phyloP scores from a whole-genome alignment of 2,888 invertebrate genomes.

The Tigriopus californicus region DNA sequence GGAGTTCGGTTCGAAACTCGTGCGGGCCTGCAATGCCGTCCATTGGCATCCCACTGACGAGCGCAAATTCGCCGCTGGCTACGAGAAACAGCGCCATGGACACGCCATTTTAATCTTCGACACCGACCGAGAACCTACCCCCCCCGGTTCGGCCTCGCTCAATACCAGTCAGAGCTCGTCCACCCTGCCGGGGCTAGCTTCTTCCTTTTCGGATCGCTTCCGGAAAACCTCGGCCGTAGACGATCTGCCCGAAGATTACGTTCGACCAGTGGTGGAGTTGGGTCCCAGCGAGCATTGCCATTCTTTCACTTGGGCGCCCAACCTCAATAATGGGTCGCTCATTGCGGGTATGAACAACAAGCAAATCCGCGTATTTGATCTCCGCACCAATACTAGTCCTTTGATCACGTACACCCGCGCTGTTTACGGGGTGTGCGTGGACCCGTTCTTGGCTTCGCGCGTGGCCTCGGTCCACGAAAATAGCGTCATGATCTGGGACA shows the following conservation, averaged over 20 bases:
- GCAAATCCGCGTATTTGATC: slow-evolving; percentile 66
- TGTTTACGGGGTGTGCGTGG: slow-evolving; percentile 62
- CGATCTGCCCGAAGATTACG: background rate
- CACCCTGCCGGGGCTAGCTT: background rate
- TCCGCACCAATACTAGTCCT: slow-evolving; percentile 33
- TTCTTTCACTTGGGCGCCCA: background rate
- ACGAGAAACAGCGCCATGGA: slow-evolving; percentile 76
- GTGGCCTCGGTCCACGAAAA: slow-evolving; percentile 65
- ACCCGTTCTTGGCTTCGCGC: slow-evolving; percentile 54
- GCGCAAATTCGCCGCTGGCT: slow-evolving; percentile 61
- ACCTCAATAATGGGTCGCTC: slow-evolving; percentile 43
- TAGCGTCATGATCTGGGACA: slow-evolving; percentile 70
- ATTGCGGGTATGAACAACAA: slow-evolving; percentile 80
- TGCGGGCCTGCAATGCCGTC: slow-evolving; percentile 64
- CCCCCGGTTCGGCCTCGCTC: background rate
- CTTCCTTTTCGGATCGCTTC: background rate
- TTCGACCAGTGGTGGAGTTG: background rate
- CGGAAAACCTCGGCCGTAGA: too few species aligned
- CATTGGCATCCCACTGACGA: slow-evolving; percentile 69
- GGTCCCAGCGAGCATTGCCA: background rate
- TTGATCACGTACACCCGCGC: slow-evolving; percentile 49
- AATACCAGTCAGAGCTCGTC: slow-evolving; percentile 27
- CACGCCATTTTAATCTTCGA: slow-evolving; percentile 80
- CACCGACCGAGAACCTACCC: slow-evolving; percentile 29
- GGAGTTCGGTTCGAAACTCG: slow-evolving; percentile 67